Conservation (phyloP, 2,888 invertebrate species). For the Microctonus hyperodae region DNA sequence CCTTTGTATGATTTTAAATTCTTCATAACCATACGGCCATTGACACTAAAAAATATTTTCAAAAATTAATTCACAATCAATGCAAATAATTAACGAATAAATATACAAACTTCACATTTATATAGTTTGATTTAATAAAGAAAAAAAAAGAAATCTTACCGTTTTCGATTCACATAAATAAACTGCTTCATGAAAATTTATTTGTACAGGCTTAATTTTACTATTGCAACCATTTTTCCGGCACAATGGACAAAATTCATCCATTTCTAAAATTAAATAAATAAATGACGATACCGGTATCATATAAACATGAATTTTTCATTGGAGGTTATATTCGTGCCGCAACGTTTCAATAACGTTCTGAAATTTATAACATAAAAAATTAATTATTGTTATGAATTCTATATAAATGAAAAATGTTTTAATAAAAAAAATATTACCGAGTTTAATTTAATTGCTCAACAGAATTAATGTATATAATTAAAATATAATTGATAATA, state of each 20-base stretch:
- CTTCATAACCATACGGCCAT: conserved; percentile 39
- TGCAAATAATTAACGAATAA: neutral
- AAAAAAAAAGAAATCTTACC: conserved; percentile 40
- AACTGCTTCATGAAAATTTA: conserved; percentile 52
- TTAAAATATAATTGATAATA: no score
- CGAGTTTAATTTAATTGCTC: no score
- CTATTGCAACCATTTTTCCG: conserved; percentile 47
- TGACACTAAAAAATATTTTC: conserved; percentile 35
- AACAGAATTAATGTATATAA: no score
- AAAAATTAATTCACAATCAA: neutral
- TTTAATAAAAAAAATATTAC: no score
- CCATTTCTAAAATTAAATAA: conserved; percentile 44
- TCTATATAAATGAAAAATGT: no score
- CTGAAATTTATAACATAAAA: neutral
- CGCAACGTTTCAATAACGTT: conserved; percentile 31
- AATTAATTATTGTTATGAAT: no score
- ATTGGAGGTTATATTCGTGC: neutral
- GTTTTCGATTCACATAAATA: conserved; percentile 49
- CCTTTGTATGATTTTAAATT: conserved; percentile 30
- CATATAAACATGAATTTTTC: neutral
- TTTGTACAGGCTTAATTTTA: conserved; percentile 48
- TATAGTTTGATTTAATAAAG: neutral
- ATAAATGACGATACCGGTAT: conserved; percentile 1
- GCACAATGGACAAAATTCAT: conserved; percentile 53
- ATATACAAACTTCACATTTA: no score